Percentiles rank a stretch among this genome's conserved stretches.
phyloP scores from a whole-genome alignment of 2,888 invertebrate genomes.

The Crocallis elinguaria region DNA sequence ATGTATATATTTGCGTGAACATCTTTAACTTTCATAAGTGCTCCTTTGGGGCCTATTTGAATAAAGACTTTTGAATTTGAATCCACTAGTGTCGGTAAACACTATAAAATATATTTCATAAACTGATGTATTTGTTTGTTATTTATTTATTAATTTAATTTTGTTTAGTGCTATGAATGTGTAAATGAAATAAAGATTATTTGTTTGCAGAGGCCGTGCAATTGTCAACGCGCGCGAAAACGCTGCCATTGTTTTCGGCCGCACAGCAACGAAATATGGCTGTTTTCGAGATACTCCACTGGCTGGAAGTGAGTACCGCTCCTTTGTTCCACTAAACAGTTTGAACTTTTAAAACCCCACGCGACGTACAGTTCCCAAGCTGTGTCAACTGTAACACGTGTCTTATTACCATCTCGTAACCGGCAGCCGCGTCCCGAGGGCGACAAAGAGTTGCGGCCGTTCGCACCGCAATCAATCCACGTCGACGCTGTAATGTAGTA shows the following conservation, averaged over 20 bases:
- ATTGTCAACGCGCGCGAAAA: conserved; percentile 95
- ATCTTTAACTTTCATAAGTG: no score
- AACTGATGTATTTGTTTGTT: no score
- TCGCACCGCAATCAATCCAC: conserved; percentile 58
- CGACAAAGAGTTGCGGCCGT: conserved; percentile 52
- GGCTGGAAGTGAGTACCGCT: conserved; percentile 92
- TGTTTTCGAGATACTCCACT: conserved; percentile 98
- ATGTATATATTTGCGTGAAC: no score
- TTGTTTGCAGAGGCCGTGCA: conserved; percentile 93
- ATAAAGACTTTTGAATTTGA: no score
- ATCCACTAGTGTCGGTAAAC: no score
- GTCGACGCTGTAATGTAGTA: conserved; percentile 63
- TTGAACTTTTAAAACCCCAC: conserved; percentile 42
- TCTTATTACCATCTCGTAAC: conserved; percentile 54
- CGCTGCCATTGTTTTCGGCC: conserved; percentile 96
- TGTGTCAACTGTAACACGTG: conserved; percentile 72
- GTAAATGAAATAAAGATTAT: no score
- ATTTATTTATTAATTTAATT: conserved; percentile 23
- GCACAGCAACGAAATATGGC: conserved; percentile 97
- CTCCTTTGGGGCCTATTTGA: no score
- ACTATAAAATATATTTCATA: no score
- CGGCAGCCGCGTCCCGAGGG: conserved; percentile 42
- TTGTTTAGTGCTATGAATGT: no score
- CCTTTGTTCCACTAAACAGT: conserved; percentile 46
- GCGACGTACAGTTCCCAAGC: conserved; percentile 51